Base-by-base conservation (phyloP, 1,140 invertebrate species). In the Pseudomyrmex concolor region DNA sequence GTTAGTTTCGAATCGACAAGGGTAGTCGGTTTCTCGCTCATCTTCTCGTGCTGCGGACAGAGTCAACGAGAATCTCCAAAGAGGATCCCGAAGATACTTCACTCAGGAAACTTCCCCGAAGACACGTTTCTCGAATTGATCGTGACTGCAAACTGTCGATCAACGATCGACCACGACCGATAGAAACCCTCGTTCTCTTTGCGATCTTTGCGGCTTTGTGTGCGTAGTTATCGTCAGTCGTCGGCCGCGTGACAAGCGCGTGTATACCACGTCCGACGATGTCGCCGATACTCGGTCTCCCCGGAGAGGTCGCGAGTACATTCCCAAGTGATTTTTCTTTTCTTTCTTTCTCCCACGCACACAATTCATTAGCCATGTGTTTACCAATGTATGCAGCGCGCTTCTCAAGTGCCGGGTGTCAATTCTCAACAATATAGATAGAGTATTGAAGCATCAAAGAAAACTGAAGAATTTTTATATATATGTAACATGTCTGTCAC, bases 191-290 rank as follows among this genome's bases (percentile, higher is more conserved):
- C 43, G 71, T 25, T 25, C 13, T 22, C 15, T 59, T 43, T 13
- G 15, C 2, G 34, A 25, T 76, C 15, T 60, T 48, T 17, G 15
- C 43, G 25, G 48, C 25, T 25, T 25, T 22, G 62, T 10, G 25
- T 51, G 25, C 10, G 19, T 10, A 17, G 17, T 84, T 87, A 84
- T 84, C 87, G 54, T 80, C 80, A 88, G 76, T 89, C 84, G 48
- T 60, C 17, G 45, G 45, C 64, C 68, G 78, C 86, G 84, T 89
- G 87, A 85, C 73, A 81, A 25, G 62, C 60, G 63, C 84, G 78
- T 88, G 83, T 84, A 83, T 17, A 17, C 25, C 9, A 13, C 15
- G 15, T 62, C 59, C 48, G 13, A 67, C 34, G 25, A 78, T 51
- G 51, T 19, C 19, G 17, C 60, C 43, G 73, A 72, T 84, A 73